Percentiles rank a stretch among this genome's conserved stretches.
These are phyloP conservation scores for Drosophila chauvacae DNA, from an alignment of 1,140 invertebrate genomes.

Conservation along the genomic window DNA sequence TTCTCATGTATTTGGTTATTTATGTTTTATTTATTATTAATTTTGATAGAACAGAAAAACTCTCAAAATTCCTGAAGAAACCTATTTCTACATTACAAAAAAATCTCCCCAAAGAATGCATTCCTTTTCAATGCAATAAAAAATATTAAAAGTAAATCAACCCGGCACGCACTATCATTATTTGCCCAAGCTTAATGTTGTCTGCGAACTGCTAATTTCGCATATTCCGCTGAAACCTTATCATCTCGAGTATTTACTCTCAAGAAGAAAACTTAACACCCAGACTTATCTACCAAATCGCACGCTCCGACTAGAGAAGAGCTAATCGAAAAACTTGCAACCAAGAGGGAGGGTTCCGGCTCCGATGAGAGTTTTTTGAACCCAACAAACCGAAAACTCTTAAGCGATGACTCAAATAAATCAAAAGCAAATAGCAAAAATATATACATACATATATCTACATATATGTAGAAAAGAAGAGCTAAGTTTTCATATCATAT, in stretches of 20 bases:
- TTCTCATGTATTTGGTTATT: too few species aligned
- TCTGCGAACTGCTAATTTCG: constrained; percentile 3
- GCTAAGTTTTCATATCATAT: constrained; percentile 56
- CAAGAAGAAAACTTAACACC: not conserved
- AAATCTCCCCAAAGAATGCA: not conserved
- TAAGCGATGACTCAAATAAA: constrained; percentile 41
- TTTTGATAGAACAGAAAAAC: too few species aligned
- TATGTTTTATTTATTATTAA: not conserved
- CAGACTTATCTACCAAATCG: constrained; percentile 2
- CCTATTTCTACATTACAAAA: not conserved
- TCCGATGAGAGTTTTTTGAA: constrained; percentile 28
- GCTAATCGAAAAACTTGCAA: constrained; percentile 10
- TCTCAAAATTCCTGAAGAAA: not conserved
- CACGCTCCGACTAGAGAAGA: not conserved
- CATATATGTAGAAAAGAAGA: constrained; percentile 1
- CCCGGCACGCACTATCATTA: not conserved
- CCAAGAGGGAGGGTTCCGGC: too few species aligned
- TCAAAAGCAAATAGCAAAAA: constrained; percentile 23
- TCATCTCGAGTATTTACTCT: constrained; percentile 2
- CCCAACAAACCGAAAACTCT: constrained; percentile 5
- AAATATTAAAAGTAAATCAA: not conserved
- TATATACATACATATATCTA: not conserved
- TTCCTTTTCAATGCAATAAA: not conserved
- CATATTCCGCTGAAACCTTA: not conserved
- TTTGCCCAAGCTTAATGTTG: not conserved